Conservation (phyloP, 2,888 invertebrate genomes). For the Cryptophagus acutangulus region DNA sequence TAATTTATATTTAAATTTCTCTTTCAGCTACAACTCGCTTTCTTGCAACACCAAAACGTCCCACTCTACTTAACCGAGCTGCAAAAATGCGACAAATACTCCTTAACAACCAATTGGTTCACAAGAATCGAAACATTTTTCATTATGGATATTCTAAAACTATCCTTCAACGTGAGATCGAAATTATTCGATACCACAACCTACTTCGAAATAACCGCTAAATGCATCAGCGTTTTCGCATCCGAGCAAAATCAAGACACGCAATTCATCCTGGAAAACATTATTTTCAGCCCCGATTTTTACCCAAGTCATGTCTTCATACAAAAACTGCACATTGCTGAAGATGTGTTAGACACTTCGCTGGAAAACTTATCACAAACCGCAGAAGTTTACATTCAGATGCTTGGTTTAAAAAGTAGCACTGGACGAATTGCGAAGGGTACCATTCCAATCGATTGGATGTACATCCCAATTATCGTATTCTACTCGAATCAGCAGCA, state of each 20-base stretch:
- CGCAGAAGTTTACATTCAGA: constrained; percentile 38
- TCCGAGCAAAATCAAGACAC: constrained; percentile 56
- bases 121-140: constrained; percentile 60
- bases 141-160: constrained; percentile 51
- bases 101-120: constrained; percentile 57
- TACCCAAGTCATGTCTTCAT: constrained; percentile 56
- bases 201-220: constrained; percentile 56
- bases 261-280: constrained; percentile 54
- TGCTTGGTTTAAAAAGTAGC: constrained; percentile 40
- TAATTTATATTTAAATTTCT: neutral
- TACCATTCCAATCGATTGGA: constrained; percentile 66
- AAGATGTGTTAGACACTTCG: constrained; percentile 46
- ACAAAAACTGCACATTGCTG: constrained; percentile 52
- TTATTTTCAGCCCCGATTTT: constrained; percentile 59
- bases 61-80: constrained; percentile 48
- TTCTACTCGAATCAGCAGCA: constrained; percentile 57
- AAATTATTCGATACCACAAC: constrained; percentile 51
- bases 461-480: constrained; percentile 70
- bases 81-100: constrained; percentile 36
- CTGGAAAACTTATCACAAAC: constrained; percentile 39
- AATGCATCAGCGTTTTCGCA: constrained; percentile 57
- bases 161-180: constrained; percentile 39
- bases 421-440: constrained; percentile 19
- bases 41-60: constrained; percentile 44
- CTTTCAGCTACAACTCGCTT: constrained; percentile 43